Evolutionary conservation across 2,888 invertebrate genomes (phyloP), one percentile per base, ranked within the genome.

Genomic region (Melinopterus prodromus): DNA sequence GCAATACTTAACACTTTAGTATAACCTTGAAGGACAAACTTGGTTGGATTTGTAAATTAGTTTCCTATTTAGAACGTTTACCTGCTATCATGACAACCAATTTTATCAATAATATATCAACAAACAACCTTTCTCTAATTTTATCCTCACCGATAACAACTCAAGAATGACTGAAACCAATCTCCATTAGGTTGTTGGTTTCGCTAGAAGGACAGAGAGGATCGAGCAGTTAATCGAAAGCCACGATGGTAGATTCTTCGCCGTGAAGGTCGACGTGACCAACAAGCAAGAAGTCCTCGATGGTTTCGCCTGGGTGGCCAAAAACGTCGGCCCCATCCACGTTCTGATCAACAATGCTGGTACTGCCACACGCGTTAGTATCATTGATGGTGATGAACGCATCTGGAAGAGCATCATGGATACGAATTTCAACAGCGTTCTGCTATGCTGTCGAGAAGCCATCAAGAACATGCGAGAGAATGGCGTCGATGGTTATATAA

Each of bases 341-440:
- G 79, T 77, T 9, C 69, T 79, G 26, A 77, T 79, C 14, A 79
- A 79, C 69, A 71, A 69, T 16, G 79, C 79, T 6, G 79, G 79
- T 6, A 35, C 69, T 1, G 16, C 6, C 4, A 7, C 53, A 53
- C 53, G 53, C 12, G 7, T 53, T 53, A 16, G 26, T 26, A 12
- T 71, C 12, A 26, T n/a, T 26, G 37, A 76, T 26, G 72, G 76
- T 6, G 76, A 71, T n/a, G 69, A 37, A 16, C 38, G 69, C 6
- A 26, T 26, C 36, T 75, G 75, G 69, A 38, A 77, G 16, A 70
- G 38, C n/a, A n/a, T 79, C 14, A 16, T 79, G 16, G 79, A 79
- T 9, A 79, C 77, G 15, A 79, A 79, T 16, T 71, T 79, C n/a
- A 16, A 72, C 0, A 77, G 38, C 9, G 6, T 72, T 7, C 15